phyloP scores from a whole-genome alignment of 2,797 vertebrate species.

The Amazona finschi region DNA sequence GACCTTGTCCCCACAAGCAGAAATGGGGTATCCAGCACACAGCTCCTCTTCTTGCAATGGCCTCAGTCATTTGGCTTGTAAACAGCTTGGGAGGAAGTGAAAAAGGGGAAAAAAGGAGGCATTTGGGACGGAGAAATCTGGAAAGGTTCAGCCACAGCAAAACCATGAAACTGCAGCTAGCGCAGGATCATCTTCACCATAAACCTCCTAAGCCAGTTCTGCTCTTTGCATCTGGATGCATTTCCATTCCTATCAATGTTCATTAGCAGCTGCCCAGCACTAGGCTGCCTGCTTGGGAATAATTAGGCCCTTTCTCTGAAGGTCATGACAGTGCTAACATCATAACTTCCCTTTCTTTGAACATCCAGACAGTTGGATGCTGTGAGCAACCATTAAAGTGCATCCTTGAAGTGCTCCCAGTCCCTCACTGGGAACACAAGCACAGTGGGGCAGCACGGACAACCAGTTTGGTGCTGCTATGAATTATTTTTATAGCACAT shows the following conservation, averaged over 20 bases:
- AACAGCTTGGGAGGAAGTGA: neutral
- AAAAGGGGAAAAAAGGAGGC: neutral
- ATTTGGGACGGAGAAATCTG: neutral
- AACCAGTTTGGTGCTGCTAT: neutral
- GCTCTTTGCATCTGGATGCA: neutral
- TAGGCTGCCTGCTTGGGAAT: slow-evolving; percentile 34
- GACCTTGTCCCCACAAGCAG: neutral
- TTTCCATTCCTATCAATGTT: slow-evolving; percentile 29
- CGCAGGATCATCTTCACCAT: neutral
- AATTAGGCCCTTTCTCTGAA: slow-evolving; percentile 42
- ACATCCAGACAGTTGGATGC: neutral
- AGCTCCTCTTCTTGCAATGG: neutral
- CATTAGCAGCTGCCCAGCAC: slow-evolving; percentile 52
- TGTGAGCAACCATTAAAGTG: neutral
- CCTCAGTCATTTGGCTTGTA: rapidly evolving
- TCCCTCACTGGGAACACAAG: neutral
- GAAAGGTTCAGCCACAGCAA: neutral
- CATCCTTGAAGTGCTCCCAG: neutral
- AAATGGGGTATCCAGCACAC: neutral
- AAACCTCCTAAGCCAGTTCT: neutral
- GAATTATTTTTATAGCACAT: neutral
- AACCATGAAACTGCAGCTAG: neutral
- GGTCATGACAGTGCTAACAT: neutral
- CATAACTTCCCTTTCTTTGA: neutral
- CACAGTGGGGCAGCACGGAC: neutral